Conservation (phyloP, 2,888 invertebrate species). For the Nudaria mundana region DNA sequence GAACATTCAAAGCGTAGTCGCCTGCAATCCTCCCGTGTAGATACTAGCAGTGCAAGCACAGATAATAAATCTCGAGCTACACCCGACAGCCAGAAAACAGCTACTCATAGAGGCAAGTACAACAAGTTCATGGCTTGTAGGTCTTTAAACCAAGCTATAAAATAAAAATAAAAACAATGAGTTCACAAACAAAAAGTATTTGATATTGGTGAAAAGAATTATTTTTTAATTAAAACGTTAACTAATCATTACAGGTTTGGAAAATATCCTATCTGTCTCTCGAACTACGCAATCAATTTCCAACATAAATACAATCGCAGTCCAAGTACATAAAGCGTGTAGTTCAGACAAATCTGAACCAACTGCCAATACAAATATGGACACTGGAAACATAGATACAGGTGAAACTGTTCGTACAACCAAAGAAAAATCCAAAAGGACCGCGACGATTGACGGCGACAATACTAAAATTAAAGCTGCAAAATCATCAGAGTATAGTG, state of each 20-base stretch:
- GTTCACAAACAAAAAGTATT: too few relatives aligned
- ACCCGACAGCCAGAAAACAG: conserved; percentile 53
- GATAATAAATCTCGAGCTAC: conserved; percentile 60
- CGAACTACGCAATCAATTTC: conserved; percentile 4
- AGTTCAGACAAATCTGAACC: conserved; percentile 25
- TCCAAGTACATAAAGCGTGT: conserved; percentile 22
- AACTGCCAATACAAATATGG: conserved; percentile 18
- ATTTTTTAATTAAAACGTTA: too few relatives aligned
- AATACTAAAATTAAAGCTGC: conserved; percentile 1
- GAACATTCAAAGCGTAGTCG: conserved; percentile 44
- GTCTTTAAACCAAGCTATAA: too few relatives aligned
- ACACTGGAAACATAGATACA: conserved; percentile 15
- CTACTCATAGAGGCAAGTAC: conserved; percentile 42
- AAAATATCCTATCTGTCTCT: conserved; percentile 17
- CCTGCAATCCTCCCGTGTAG: conserved; percentile 50
- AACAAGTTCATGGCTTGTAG: too few relatives aligned
- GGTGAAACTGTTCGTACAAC: conserved; percentile 20
- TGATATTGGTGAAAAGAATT: too few relatives aligned
- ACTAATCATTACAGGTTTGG: conserved; percentile 14
- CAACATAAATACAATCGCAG: conserved; percentile 19
- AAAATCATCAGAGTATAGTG: conserved; percentile 23
- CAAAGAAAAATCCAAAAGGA: conserved; percentile 36
- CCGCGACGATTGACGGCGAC: conserved; percentile 16
- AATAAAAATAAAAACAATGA: not conserved
- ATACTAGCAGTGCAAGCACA: conserved; percentile 51